Percentiles rank a stretch among this genome's conserved stretches.
phyloP scores from a whole-genome alignment of 2,888 invertebrate species.

The Drosophila mulleri region DNA sequence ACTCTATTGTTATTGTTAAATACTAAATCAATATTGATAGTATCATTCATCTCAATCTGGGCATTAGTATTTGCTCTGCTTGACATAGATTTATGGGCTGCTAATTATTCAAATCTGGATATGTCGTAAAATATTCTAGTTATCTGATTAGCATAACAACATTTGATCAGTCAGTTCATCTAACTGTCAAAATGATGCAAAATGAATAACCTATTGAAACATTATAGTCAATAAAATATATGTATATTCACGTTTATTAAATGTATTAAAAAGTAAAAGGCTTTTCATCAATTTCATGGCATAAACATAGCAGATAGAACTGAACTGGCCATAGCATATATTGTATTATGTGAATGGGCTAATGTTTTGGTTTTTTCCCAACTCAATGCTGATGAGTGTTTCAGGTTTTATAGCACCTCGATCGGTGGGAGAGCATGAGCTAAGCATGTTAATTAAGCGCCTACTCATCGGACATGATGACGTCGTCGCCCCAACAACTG shows the following conservation, averaged over 20 bases:
- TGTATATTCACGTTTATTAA: not conserved
- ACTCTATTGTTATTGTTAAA: no score
- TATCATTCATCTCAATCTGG: not conserved
- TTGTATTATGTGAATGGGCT: constrained; percentile 18
- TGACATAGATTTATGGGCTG: not conserved
- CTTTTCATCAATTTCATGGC: not conserved
- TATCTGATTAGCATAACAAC: not conserved
- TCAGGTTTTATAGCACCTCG: constrained; percentile 16
- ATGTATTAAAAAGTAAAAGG: not conserved
- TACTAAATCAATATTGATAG: not conserved
- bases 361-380: constrained; percentile 16
- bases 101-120: constrained; percentile 4
- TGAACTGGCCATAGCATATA: constrained; percentile 1
- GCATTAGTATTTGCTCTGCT: not conserved
- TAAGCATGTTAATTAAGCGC: constrained; percentile 58
- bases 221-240: not conserved
- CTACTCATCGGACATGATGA: constrained; percentile 50
- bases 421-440: constrained; percentile 42
- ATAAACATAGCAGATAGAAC: not conserved
- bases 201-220: not conserved
- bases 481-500: constrained; percentile 5
- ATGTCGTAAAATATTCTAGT: constrained; percentile 1
- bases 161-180: constrained; percentile 3
- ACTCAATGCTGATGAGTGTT: constrained; percentile 23
- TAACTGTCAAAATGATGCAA: not conserved